Percentiles rank a stretch among this genome's conserved stretches.
These are phyloP conservation scores for Dryocosmus kuriphilus DNA, from an alignment of 2,888 invertebrate species.

Conservation along the genomic window DNA sequence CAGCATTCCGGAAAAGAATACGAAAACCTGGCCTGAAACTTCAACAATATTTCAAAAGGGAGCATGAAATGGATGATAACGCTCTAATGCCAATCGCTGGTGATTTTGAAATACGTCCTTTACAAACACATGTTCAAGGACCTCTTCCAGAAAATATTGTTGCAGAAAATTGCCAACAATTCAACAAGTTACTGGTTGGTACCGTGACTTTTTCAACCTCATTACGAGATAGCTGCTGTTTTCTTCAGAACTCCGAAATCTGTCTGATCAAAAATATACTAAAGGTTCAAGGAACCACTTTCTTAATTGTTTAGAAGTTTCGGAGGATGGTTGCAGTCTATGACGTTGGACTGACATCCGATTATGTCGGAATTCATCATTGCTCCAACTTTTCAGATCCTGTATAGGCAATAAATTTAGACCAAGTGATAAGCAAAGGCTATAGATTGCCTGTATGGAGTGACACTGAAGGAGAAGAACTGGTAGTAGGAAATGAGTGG, in stretches of 20 bases:
- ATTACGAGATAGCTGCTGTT: constrained; percentile 26
- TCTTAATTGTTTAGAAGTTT: constrained; percentile 24
- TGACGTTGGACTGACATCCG: constrained; percentile 32
- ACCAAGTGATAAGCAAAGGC: neutral
- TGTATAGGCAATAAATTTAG: constrained; percentile 33
- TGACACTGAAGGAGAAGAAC: neutral
- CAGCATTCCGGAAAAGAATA: too few relatives aligned
- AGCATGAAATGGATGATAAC: too few relatives aligned
- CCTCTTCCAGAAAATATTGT: constrained; percentile 14
- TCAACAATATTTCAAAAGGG: too few relatives aligned
- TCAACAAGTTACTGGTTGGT: constrained; percentile 19
- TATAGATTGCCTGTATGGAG: constrained; percentile 3
- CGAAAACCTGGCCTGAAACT: too few relatives aligned
- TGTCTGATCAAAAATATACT: constrained; percentile 18
- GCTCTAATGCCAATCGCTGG: too few relatives aligned
- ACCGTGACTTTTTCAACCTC: constrained; percentile 30
- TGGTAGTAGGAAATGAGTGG: neutral
- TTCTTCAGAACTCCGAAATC: constrained; percentile 1
- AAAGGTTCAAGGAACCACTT: neutral
- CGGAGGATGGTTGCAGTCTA: constrained; percentile 19
- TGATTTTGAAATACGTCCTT: too few relatives aligned
- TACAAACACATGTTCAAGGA: constrained; percentile 20
- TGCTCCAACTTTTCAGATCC: constrained; percentile 19
- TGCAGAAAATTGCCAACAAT: constrained; percentile 20
- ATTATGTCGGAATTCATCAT: constrained; percentile 34